phyloP scores from a whole-genome alignment of 1,140 invertebrate species.

The Camponotus floridanus region DNA sequence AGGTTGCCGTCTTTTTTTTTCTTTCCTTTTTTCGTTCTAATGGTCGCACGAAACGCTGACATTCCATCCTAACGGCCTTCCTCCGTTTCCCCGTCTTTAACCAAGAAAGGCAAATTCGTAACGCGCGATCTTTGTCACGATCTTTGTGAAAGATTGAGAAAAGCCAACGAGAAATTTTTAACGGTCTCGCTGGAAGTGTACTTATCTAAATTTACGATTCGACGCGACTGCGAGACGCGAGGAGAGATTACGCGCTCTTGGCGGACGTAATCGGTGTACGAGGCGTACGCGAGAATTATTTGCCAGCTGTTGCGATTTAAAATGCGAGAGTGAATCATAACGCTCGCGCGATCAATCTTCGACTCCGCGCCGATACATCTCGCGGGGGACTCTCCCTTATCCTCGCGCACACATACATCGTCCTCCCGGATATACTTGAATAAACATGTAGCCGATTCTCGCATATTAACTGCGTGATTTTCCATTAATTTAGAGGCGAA shows the following conservation, averaged over 20 bases:
- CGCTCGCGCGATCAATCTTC: not conserved
- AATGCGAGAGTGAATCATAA: constrained; percentile 13
- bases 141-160: not conserved
- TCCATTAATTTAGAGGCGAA: not conserved
- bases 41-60: no score
- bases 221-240: not conserved
- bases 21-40: no score
- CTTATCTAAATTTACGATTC: constrained; percentile 34
- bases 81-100: no score
- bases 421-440: not conserved
- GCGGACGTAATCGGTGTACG: constrained; percentile 12
- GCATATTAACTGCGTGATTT: constrained; percentile 5
- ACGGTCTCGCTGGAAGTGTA: not conserved
- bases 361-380: not conserved
- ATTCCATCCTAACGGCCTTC: no score
- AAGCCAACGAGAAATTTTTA: constrained; percentile 1
- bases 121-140: constrained; percentile 5
- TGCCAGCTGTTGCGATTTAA: constrained; percentile 40
- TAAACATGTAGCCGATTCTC: not conserved
- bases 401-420: not conserved
- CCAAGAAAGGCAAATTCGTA: no score
- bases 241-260: constrained; percentile 10
- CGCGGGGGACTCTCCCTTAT: no score
- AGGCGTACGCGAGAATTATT: constrained; percentile 19
- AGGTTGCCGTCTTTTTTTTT: not conserved